Conservation (phyloP, 2,797 vertebrate species). For the Chelmon rostratus region DNA sequence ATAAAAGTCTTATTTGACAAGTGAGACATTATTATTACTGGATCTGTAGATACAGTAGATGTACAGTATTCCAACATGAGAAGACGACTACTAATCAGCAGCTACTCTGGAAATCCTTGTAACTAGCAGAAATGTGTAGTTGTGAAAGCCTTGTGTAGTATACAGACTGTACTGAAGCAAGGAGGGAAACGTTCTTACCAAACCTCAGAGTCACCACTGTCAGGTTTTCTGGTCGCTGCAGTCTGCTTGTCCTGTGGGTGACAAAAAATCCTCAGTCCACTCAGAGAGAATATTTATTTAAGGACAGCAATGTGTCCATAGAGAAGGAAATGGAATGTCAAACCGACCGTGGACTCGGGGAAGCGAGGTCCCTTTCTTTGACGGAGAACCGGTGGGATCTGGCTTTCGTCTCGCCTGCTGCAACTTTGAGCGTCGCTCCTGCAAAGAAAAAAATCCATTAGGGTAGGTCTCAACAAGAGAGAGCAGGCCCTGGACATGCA, state of each 20-base stretch:
- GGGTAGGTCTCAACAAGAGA: background rate
- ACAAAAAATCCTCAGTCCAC: slow-evolving; percentile 15
- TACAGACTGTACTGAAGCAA: background rate
- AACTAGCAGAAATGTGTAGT: too few relatives aligned
- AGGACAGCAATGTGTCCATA: background rate
- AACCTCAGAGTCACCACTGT: slow-evolving; percentile 40
- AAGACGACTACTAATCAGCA: background rate
- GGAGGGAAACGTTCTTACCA: slow-evolving; percentile 68
- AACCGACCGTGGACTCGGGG: slow-evolving; percentile 66
- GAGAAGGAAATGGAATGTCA: slow-evolving; percentile 18
- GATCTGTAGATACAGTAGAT: too few relatives aligned
- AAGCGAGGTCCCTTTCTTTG: slow-evolving; percentile 64
- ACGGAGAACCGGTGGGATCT: slow-evolving; percentile 64
- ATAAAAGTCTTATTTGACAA: too few relatives aligned
- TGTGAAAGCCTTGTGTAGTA: background rate
- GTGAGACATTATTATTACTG: too few relatives aligned
- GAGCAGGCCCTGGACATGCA: slow-evolving; percentile 8
- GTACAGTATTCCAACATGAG: background rate
- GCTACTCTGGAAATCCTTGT: background rate
- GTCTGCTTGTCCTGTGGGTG: slow-evolving; percentile 65
- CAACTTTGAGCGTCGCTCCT: slow-evolving; percentile 53
- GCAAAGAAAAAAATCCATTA: slow-evolving; percentile 37
- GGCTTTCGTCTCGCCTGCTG: slow-evolving; percentile 54
- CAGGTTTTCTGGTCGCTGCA: slow-evolving; percentile 22
- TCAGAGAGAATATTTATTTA: slow-evolving; percentile 7